Evolutionary conservation across 1,140 invertebrate genomes (phyloP), one percentile per base, ranked within the genome.

Genomic region (Neodiprion virginianus): DNA sequence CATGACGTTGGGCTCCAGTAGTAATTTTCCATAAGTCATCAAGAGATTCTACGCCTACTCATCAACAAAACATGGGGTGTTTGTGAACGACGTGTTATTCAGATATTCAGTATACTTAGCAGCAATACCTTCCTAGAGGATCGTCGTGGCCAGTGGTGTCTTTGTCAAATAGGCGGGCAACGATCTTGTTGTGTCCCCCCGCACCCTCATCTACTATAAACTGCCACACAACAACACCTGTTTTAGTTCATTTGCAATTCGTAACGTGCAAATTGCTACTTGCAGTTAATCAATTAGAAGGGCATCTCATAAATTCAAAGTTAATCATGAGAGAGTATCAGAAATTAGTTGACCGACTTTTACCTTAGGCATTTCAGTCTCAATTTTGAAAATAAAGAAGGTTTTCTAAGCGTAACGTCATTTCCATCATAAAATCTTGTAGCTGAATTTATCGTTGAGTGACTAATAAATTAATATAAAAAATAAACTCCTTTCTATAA

Each of bases 121-220:
- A 61, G 53, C 53, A 61, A 82, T 92, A 96, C 95, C 94, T 95
- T 92, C 95, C 95, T 81, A 96, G 92, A 81, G 91, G 91, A 87
- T 95, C 94, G 87, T 95, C 94, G 84, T 91, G 89, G 82, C 92
- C 92, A 81, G 93, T 91, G 83, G 92, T 92, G 90, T 95, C 94
- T 93, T 94, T 94, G 91, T 95, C 94, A 93, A 91, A 95, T 79
- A 94, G 90, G 78, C 89, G 89, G 80, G 81, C 77, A 79, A 85
- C 77, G 81, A 89, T 78, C 75, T 79, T 82, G 82, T 80, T 82
- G 82, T 83, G 78, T 74, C 80, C 78, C 78, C 84, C 86, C 75
- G 80, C 84, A 74, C 82, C 78, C 79, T 85, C 82, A 77, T 89
- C 85, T 85, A 89, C 84, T 83, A 87, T 81, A 84, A 89, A 89